Conservation (phyloP, 2,888 invertebrate species). For the Tyria jacobaeae region DNA sequence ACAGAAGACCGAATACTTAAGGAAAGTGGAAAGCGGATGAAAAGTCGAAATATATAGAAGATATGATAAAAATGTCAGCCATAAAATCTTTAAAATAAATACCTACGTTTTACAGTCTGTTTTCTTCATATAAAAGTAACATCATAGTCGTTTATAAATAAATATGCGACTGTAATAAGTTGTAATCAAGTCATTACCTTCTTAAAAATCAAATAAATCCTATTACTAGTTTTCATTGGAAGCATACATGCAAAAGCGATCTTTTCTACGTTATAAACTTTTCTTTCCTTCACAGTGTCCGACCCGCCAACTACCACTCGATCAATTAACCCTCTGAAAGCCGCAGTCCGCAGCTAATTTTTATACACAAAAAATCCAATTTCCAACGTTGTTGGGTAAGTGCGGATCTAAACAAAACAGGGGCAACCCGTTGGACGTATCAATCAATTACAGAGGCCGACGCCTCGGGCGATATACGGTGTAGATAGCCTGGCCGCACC, state of each 20-base stretch:
- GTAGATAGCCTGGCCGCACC: constrained; percentile 68
- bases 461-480: constrained; percentile 74
- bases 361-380: constrained; percentile 44
- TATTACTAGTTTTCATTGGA: not conserved
- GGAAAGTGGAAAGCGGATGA: not conserved
- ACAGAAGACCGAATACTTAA: not conserved
- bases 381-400: constrained; percentile 36
- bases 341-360: constrained; percentile 21
- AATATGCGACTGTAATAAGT: too few relatives aligned
- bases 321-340: constrained; percentile 28
- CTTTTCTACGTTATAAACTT: not conserved
- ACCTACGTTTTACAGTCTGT: too few relatives aligned
- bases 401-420: constrained; percentile 49
- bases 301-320: constrained; percentile 15
- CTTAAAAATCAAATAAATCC: too few relatives aligned
- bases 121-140: too few relatives aligned
- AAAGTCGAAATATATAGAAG: too few relatives aligned
- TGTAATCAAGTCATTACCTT: too few relatives aligned
- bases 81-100: too few relatives aligned
- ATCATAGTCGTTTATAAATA: too few relatives aligned
- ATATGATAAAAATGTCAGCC: too few relatives aligned
- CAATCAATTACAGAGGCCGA: constrained; percentile 82
- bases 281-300: constrained; percentile 9
- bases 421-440: constrained; percentile 70
- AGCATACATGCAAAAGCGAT: not conserved